These are phyloP conservation scores for Entomyzon cyanotis DNA, from an alignment of 2,113 vertebrate genomes.

Conservation along the genomic window DNA sequence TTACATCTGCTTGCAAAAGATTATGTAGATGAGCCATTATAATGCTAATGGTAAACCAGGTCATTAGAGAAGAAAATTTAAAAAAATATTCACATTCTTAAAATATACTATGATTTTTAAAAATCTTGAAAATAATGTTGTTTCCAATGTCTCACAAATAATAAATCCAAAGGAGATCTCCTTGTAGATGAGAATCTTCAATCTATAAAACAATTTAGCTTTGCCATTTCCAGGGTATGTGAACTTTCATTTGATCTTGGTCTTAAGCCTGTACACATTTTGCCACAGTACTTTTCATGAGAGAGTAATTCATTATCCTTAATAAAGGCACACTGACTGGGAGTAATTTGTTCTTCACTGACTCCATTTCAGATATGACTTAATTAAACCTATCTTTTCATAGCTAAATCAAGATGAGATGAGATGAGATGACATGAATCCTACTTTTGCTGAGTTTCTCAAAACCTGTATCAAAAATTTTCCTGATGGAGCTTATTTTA, in stretches of 20 bases:
- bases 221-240: background rate
- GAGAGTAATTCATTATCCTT: background rate
- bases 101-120: background rate
- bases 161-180: background rate
- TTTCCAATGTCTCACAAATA: background rate
- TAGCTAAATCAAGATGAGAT: background rate
- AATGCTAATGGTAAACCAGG: background rate
- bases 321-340: background rate
- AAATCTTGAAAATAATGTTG: background rate
- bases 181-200: background rate
- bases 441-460: background rate
- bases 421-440: background rate
- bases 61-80: background rate
- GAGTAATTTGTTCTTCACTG: background rate
- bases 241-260: background rate
- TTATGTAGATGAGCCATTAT: background rate
- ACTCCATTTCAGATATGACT: background rate
- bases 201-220: background rate
- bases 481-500: background rate
- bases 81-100: background rate
- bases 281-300: background rate
- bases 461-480: background rate
- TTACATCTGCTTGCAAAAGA: background rate
- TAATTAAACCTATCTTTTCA: background rate
- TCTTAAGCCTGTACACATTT: background rate